phyloP scores from a whole-genome alignment of 2,113 vertebrate genomes.

The Periophthalmus modestus region DNA sequence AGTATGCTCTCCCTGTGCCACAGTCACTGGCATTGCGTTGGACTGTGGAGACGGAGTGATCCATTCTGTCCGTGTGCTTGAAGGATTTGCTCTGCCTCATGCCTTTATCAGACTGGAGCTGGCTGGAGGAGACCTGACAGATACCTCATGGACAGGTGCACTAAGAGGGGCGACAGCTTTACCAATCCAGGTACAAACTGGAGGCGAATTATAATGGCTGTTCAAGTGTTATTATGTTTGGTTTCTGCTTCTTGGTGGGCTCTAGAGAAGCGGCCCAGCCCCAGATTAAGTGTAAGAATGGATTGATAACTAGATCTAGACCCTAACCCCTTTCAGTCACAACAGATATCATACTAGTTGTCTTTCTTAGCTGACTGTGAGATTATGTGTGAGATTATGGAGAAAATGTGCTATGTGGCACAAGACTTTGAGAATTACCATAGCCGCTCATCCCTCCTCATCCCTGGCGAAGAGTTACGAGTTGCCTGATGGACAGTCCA shows the following conservation, averaged over 20 bases:
- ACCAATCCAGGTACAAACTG: neutral
- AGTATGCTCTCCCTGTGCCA: neutral
- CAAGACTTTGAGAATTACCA: neutral
- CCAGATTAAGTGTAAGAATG: neutral
- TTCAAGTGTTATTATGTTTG: no score
- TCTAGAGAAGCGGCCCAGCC: neutral
- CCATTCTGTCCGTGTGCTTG: neutral
- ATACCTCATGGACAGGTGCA: neutral
- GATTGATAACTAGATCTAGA: neutral
- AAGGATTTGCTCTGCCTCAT: neutral
- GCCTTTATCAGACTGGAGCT: neutral
- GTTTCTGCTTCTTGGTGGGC: neutral
- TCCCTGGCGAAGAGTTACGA: neutral
- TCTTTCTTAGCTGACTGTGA: neutral
- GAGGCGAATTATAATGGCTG: neutral
- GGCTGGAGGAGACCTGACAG: neutral
- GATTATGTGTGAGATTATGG: neutral
- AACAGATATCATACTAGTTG: neutral
- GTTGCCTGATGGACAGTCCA: slow-evolving; percentile 1
- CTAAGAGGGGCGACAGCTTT: neutral
- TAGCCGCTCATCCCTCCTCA: neutral
- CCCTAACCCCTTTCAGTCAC: neutral
- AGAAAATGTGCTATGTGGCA: neutral
- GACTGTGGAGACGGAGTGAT: neutral
- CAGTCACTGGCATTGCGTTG: neutral